Evolutionary conservation across 2,797 vertebrate genomes (phyloP), one percentile per base, ranked within the genome.

Genomic region (Pseudotriccus pelzelni): DNA sequence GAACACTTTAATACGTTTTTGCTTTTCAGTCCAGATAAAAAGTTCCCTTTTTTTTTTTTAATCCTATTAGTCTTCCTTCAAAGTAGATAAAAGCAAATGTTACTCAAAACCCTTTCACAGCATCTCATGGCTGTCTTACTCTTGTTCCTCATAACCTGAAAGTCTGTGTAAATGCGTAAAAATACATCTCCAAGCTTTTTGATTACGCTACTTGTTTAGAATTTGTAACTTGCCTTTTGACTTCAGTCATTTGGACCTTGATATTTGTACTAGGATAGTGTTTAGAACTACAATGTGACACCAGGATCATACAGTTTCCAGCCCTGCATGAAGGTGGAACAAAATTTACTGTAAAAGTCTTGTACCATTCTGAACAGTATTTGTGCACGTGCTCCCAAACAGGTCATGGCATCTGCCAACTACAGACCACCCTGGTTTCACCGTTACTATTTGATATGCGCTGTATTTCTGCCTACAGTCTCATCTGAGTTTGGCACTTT

Each of bases 391-490:
- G 43, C 24, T 77, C 23, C 19, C 46, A 56, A 47, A 15, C 8
- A 53, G 32, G 14, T 32, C 15, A 3, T 56, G 59, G 25, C 41
- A 58, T 13, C 9, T 58, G 2, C 60, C 37, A 24, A 21, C 23
- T 62, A 9, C 41, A 77, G 44, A 23, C 22, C 1, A 1, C 52
- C 0, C 0, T 34, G 43, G 59, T 22, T 73, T 85, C 63, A 27
- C 55, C 22, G 1, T 27, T 30, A 22, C 25, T 1, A 0, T 78
- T 64, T 75, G 60, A 20, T 30, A 9, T 37, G 39, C 34, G 21
- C 85, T 11, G 7, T 20, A 15, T 55, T 72, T 37, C 28, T 66
- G 3, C n/a, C 55, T 63, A 6, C 39, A 44, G 72, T 58, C 19
- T n/a, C 18, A 5, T 15, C 63, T 49, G 44, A 28, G n/a, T 56